A percentile compares a stretch with the other conserved stretches of the same genome.
phyloP scores from a whole-genome alignment of 2,113 vertebrate genomes.

The Irena cyanogastra region DNA sequence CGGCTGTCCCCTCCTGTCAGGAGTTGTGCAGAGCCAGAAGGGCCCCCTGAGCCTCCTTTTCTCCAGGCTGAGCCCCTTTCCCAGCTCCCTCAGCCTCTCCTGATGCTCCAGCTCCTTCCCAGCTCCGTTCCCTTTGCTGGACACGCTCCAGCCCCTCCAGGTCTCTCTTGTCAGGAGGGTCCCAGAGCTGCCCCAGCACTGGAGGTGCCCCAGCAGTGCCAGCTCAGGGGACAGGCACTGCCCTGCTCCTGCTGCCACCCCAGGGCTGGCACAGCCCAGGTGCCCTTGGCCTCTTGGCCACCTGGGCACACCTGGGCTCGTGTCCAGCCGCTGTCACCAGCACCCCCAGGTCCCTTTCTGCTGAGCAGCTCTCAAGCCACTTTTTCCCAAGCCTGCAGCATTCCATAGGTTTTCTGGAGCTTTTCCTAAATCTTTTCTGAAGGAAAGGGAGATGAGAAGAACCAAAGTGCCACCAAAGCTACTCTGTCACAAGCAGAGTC shows the following conservation, averaged over 20 bases:
- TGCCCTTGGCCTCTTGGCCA: neutral
- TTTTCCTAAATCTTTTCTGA: neutral
- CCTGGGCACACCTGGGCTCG: neutral
- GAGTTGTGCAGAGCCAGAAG: neutral
- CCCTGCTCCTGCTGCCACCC: neutral
- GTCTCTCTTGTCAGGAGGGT: neutral
- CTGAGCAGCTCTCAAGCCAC: neutral
- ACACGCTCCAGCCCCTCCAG: neutral
- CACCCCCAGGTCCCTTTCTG: neutral
- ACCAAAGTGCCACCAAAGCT: neutral
- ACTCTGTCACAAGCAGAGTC: neutral
- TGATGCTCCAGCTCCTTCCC: neutral
- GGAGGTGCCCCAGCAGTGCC: neutral
- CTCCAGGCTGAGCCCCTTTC: neutral
- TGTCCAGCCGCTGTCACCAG: neutral
- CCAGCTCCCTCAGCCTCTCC: neutral
- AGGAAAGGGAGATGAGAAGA: neutral
- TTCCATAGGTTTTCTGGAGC: neutral
- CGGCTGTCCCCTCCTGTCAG: neutral
- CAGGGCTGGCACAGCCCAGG: neutral
- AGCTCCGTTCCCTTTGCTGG: neutral
- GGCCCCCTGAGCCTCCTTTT: neutral
- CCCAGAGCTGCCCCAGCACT: neutral
- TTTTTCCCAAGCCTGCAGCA: neutral
- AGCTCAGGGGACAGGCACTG: neutral